phyloP scores from a whole-genome alignment of 2,797 vertebrate species.

The Hippocampus kuda region DNA sequence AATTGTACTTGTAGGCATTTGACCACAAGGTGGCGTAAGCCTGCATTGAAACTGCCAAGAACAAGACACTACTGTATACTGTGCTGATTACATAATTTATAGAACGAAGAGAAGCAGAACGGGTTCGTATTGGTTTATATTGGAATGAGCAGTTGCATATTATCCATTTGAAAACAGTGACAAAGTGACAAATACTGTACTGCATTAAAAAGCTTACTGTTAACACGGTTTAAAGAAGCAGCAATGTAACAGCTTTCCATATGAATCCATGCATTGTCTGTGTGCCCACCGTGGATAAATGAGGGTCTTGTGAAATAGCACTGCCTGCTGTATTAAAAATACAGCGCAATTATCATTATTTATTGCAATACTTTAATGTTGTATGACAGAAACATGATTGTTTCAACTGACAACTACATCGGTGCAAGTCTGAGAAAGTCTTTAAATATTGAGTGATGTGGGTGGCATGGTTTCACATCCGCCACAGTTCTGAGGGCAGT shows the following conservation, averaged over 20 bases:
- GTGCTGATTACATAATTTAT: slow-evolving; percentile 19
- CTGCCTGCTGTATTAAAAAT: neutral
- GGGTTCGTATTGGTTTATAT: neutral
- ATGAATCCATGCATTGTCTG: neutral
- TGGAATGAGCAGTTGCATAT: neutral
- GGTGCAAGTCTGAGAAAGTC: neutral
- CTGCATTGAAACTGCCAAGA: neutral
- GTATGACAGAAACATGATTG: neutral
- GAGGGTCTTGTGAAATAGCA: neutral
- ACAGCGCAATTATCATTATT: neutral
- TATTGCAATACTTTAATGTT: neutral
- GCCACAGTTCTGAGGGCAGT: no score
- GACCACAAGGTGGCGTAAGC: slow-evolving; percentile 56
- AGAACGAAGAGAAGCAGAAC: slow-evolving; percentile 12
- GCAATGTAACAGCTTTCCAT: neutral
- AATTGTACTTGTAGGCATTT: slow-evolving; percentile 7
- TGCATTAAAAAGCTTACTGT: neutral
- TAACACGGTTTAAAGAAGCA: neutral
- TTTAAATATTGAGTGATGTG: neutral
- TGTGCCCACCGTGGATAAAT: neutral
- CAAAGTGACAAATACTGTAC: neutral
- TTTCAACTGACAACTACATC: neutral
- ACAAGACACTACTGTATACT: slow-evolving; percentile 10
- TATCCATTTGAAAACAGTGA: neutral
- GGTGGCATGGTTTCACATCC: no score